Conservation (phyloP, 2,113 vertebrate species). For the Tor tambroides region DNA sequence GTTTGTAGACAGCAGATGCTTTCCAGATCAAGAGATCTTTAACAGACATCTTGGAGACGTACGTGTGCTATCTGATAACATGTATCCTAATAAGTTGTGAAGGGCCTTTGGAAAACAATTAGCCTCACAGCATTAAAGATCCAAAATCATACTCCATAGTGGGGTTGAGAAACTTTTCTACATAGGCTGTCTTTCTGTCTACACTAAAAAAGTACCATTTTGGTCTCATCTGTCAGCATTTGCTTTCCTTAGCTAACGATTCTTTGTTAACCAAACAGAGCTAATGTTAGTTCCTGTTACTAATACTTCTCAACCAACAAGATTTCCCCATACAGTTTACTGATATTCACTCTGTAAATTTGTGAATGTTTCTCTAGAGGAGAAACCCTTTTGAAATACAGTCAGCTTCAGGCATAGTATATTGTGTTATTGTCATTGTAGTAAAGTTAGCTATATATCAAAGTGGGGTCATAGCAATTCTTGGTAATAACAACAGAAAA, state of each 20-base stretch:
- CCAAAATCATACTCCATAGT: not conserved
- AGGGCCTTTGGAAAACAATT: not conserved
- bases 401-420: not conserved
- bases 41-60: too few species aligned
- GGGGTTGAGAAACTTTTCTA: not conserved
- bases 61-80: too few species aligned
- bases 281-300: not conserved
- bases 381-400: not conserved
- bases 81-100: not conserved
- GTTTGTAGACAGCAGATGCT: too few species aligned
- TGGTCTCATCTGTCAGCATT: not conserved
- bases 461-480: not conserved
- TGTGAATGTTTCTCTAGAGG: not conserved
- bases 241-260: not conserved
- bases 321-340: not conserved
- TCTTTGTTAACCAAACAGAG: not conserved
- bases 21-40: too few species aligned
- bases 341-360: not conserved
- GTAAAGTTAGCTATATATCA: not conserved
- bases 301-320: not conserved
- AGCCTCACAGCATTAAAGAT: not conserved
- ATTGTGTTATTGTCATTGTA: not conserved
- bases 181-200: not conserved
- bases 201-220: not conserved
- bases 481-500: too few species aligned